A percentile compares a stretch with the other conserved stretches of the same genome.
These are phyloP conservation scores for Peromyscus attwateri DNA, from an alignment of 2,797 vertebrate species.

Conservation along the genomic window DNA sequence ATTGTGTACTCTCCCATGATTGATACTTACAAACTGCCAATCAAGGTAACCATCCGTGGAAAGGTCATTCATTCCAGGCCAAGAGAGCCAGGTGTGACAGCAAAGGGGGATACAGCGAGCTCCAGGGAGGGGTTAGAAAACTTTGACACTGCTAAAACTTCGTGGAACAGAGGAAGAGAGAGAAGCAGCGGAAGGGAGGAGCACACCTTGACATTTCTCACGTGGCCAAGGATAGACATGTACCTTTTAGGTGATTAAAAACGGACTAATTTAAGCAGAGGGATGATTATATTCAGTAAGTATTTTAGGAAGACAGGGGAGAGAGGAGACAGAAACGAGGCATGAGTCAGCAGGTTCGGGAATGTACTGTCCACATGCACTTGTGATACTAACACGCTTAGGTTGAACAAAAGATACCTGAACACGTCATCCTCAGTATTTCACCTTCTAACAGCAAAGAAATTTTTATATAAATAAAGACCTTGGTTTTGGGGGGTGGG, in stretches of 20 bases:
- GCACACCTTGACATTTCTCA: neutral
- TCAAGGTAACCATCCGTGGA: neutral
- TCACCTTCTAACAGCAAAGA: neutral
- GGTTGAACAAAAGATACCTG: neutral
- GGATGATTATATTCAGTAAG: neutral
- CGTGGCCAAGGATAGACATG: neutral
- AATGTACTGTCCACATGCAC: neutral
- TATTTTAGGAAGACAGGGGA: slow-evolving; percentile 25
- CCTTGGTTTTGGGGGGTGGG: neutral
- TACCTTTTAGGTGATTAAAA: neutral
- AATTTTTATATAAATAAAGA: slow-evolving; percentile 38
- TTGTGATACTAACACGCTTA: neutral
- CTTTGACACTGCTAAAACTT: neutral
- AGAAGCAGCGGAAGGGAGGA: neutral
- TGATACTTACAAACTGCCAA: neutral
- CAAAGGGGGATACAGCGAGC: neutral
- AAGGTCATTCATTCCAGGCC: neutral
- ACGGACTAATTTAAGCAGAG: neutral
- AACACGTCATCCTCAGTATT: neutral
- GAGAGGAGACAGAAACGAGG: neutral
- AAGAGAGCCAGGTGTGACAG: neutral
- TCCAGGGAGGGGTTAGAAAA: neutral
- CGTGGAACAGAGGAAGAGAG: neutral
- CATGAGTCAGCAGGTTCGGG: neutral
- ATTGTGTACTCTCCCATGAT: neutral